Evolutionary conservation across 2,888 invertebrate species (phyloP), one percentile per base, ranked within the genome.

Genomic region (Drosophila prostipennis): DNA sequence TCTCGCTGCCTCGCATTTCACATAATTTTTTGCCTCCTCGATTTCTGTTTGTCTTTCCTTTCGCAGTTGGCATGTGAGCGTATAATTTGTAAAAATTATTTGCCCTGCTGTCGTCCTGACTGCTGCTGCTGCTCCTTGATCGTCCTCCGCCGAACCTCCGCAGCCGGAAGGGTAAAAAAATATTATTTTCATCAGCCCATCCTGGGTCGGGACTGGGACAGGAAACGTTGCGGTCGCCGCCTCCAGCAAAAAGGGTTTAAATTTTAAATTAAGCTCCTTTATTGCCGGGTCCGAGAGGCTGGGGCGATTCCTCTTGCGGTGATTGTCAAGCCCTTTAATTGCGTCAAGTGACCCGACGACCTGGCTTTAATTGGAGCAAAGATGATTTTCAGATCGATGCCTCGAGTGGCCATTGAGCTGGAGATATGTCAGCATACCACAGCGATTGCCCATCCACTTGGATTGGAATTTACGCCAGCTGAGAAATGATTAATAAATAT

Each of bases 51-150:
- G 79, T 71, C 60, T 72, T 81, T 68, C 71, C 68, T 52, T 72
- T 70, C 65, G 54, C 76, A 74, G 78, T 78, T 81, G 78, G 74
- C 86, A 82, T 82, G 82, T 80, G 82, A 82, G 86, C 75, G 78
- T 74, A 85, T 85, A 82, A 85, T 85, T 82, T 82, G 80, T 82
- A 80, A 82, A 82, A 82, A 82, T 80, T 85, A 85, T 85, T 82
- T 82, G 86, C 80, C 70, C 70, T 80, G 77, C 82, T 76, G 76
- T 79, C 75, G 79, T 72, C 78, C 64, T 40, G 58, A 51, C 54
- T 32, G 45, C 54, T n/a, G 29, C 53, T 42, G 7, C 57, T 23
- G 42, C 57, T 10, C 14, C 26, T 37, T 57, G 43, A 58, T 70
- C 60, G 40, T 14, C 54, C 42, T 64, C 71, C 54, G 45, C 53